Conservation (phyloP, 2,797 vertebrate genomes). For the Oreochromis mossambicus region DNA sequence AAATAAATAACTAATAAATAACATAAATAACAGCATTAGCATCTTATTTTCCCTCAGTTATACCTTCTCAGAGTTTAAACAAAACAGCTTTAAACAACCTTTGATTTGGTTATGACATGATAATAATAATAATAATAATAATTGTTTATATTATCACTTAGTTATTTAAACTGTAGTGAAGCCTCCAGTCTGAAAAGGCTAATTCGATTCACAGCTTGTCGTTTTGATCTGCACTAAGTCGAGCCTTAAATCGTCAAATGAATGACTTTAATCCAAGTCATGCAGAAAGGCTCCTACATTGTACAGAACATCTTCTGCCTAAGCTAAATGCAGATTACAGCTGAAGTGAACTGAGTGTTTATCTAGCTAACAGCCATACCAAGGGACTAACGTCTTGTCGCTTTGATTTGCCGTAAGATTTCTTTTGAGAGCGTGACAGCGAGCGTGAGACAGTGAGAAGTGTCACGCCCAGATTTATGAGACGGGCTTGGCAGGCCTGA, state of each 20-base stretch:
- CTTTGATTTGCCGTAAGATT: slow-evolving; percentile 57
- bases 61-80: not conserved
- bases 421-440: slow-evolving; percentile 51
- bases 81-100: not conserved
- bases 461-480: slow-evolving; percentile 63
- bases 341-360: slow-evolving; percentile 48
- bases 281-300: slow-evolving; percentile 5
- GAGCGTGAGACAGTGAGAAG: slow-evolving; percentile 54
- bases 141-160: not conserved
- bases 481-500: slow-evolving; percentile 53
- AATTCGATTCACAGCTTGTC: slow-evolving; percentile 11
- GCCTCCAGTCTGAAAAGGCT: slow-evolving; percentile 13
- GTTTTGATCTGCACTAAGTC: slow-evolving; percentile 8
- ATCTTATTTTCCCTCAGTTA: not conserved
- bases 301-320: slow-evolving; percentile 5
- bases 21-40: not conserved
- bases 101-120: not conserved
- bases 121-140: not conserved
- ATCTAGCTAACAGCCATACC: slow-evolving; percentile 33
- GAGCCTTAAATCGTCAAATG: slow-evolving; percentile 38
- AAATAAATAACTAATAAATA: no score
- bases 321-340: slow-evolving; percentile 52
- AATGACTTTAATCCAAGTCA: slow-evolving; percentile 35
- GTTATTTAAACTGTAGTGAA: slow-evolving; percentile 1
- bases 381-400: slow-evolving; percentile 44